Conservation (phyloP, 2,113 vertebrate species). For the Mirza zaza region DNA sequence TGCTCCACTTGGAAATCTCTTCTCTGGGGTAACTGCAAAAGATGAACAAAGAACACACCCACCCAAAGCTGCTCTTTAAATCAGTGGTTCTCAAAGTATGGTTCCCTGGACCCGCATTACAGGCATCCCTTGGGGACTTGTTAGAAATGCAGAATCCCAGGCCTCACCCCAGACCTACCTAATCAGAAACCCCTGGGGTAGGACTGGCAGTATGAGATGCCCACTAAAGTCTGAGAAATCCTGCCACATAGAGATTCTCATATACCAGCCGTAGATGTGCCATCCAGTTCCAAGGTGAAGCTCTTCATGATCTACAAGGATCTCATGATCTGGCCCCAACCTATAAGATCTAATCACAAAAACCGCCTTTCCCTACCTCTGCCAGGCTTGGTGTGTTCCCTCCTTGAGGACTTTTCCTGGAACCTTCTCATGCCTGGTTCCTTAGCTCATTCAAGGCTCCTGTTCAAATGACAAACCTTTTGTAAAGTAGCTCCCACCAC, state of each 20-base stretch:
- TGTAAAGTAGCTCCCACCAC: not conserved
- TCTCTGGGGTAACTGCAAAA: not conserved
- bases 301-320: not conserved
- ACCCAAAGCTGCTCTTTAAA: not conserved
- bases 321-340: not conserved
- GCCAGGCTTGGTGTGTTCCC: not conserved
- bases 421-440: not conserved
- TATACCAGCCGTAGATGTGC: no score
- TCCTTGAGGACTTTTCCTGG: not conserved
- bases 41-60: not conserved
- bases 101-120: not conserved
- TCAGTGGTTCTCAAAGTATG: not conserved
- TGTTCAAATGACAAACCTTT: slow-evolving; percentile 28
- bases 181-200: not conserved
- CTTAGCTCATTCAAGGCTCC: not conserved
- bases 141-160: not conserved
- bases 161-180: not conserved
- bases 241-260: not conserved
- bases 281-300: not conserved
- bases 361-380: not conserved
- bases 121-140: not conserved
- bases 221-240: not conserved
- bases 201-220: not conserved
- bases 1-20: not conserved
- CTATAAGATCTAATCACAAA: not conserved